A percentile compares a stretch with the other conserved stretches of the same genome.
These are phyloP conservation scores for Campoplex capitator DNA, from an alignment of 2,888 invertebrate genomes.

Conservation along the genomic window DNA sequence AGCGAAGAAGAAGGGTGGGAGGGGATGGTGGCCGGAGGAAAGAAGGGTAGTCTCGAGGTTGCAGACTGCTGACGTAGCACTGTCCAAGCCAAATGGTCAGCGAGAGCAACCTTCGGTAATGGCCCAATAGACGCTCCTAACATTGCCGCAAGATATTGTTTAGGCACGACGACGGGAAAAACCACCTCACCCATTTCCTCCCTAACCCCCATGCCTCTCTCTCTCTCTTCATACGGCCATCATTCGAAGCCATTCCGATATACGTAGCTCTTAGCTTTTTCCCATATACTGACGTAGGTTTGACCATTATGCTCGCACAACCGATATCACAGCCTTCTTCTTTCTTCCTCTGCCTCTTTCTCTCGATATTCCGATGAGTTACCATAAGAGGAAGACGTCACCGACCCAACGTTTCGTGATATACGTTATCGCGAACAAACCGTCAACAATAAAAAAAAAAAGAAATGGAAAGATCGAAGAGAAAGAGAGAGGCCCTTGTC, in stretches of 20 bases:
- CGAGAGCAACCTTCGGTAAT: slow-evolving; percentile 81
- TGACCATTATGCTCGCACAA: slow-evolving; percentile 52
- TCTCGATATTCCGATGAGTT: slow-evolving; percentile 50
- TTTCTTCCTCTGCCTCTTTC: slow-evolving; percentile 27
- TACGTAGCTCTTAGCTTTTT: slow-evolving; percentile 49
- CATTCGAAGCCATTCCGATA: slow-evolving; percentile 59
- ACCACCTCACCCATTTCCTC: slow-evolving; percentile 45
- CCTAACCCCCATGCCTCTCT: neutral
- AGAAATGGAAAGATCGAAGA: neutral
- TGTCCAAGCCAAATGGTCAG: slow-evolving; percentile 83
- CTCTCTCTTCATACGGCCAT: slow-evolving; percentile 12
- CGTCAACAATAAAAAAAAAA: slow-evolving; percentile 47
- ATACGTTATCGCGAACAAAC: slow-evolving; percentile 59
- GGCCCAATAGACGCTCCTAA: slow-evolving; percentile 85
- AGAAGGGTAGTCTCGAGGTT: slow-evolving; percentile 64
- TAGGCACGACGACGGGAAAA: slow-evolving; percentile 77
- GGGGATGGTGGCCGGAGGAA: slow-evolving; percentile 58
- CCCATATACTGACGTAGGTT: slow-evolving; percentile 47
- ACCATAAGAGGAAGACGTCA: slow-evolving; percentile 50
- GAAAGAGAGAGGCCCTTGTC: neutral
- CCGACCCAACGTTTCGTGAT: slow-evolving; percentile 46
- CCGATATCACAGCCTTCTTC: slow-evolving; percentile 39
- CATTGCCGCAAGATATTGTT: slow-evolving; percentile 84
- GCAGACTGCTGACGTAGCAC: slow-evolving; percentile 83
- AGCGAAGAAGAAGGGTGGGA: slow-evolving; percentile 35